These are phyloP conservation scores for Eriosoma lanigerum DNA, from an alignment of 1,140 invertebrate genomes.

Conservation along the genomic window DNA sequence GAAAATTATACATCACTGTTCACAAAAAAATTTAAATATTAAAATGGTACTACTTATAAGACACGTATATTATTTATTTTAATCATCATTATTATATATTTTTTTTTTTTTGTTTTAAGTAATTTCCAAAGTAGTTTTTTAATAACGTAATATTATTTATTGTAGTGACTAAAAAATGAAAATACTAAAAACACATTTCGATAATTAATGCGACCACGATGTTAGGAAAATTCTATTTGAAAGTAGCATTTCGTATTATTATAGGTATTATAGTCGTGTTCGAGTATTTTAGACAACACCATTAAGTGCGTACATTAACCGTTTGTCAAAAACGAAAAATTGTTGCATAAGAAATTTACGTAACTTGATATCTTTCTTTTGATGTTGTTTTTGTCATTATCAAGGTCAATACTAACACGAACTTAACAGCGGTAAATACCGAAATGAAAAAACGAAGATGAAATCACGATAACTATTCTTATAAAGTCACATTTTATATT, in stretches of 20 bases:
- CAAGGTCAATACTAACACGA: conserved; percentile 23
- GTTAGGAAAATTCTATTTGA: background rate
- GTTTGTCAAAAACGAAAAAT: background rate
- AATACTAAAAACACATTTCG: background rate
- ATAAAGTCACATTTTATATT: background rate
- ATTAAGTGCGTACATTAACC: background rate
- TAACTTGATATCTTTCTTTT: background rate
- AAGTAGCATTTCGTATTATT: background rate
- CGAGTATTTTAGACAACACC: background rate
- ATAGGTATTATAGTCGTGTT: too few species aligned
- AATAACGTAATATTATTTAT: too few species aligned
- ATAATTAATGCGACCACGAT: background rate
- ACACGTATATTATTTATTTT: too few species aligned
- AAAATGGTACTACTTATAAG: too few species aligned
- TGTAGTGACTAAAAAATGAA: background rate
- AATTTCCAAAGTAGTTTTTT: too few species aligned
- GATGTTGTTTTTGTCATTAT: conserved; percentile 2
- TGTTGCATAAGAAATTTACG: background rate
- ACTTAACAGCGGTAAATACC: background rate
- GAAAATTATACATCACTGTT: too few species aligned
- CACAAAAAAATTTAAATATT: too few species aligned
- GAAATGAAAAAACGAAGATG: background rate
- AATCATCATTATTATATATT: too few species aligned
- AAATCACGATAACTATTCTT: background rate
- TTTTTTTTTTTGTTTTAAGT: too few species aligned